Evolutionary conservation across 2,797 vertebrate species (phyloP).

Genomic region (Sebastes flavidus): DNA sequence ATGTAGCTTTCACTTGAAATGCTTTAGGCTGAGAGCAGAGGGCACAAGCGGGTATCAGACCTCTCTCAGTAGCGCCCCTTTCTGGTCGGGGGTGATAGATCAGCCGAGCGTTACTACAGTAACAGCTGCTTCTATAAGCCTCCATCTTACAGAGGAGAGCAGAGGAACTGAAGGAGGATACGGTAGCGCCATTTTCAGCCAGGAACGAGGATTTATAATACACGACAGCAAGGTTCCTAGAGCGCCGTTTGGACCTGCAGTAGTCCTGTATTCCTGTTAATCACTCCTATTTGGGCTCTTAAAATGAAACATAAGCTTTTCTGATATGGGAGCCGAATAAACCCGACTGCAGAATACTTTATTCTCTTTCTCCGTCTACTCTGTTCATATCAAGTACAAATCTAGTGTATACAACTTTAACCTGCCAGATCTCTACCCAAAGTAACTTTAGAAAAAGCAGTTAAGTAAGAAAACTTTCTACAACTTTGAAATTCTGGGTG

Average conservation of each 20-base stretch:
- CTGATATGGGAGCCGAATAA: neutral
- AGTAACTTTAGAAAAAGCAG: conserved; percentile 35
- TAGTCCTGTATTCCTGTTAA: neutral
- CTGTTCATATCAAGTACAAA: conserved; percentile 28
- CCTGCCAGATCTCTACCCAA: conserved; percentile 18
- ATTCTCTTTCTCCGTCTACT: neutral
- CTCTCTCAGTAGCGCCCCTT: conserved; percentile 75
- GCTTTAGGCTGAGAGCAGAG: conserved; percentile 22
- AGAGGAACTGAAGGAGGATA: conserved; percentile 56
- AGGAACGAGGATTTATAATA: conserved; percentile 10
- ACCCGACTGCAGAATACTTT: neutral
- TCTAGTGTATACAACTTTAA: conserved; percentile 26
- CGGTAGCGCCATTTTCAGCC: conserved; percentile 73
- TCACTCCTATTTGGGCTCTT: neutral
- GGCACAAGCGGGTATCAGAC: conserved; percentile 45
- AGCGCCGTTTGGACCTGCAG: conserved; percentile 4
- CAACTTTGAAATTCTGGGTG: conserved; percentile 30
- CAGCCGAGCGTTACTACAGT: conserved; percentile 64
- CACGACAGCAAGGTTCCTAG: conserved; percentile 7
- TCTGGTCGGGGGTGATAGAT: conserved; percentile 70
- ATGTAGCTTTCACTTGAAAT: conserved; percentile 21
- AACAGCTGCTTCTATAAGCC: conserved; percentile 76
- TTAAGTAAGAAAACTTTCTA: conserved; percentile 15
- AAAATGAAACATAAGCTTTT: conserved; percentile 3
- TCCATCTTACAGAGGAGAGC: conserved; percentile 75